A percentile compares a stretch with the other conserved stretches of the same genome.
These are phyloP conservation scores for Poeciliopsis infans DNA, from an alignment of 2,797 vertebrate species.

Conservation along the genomic window DNA sequence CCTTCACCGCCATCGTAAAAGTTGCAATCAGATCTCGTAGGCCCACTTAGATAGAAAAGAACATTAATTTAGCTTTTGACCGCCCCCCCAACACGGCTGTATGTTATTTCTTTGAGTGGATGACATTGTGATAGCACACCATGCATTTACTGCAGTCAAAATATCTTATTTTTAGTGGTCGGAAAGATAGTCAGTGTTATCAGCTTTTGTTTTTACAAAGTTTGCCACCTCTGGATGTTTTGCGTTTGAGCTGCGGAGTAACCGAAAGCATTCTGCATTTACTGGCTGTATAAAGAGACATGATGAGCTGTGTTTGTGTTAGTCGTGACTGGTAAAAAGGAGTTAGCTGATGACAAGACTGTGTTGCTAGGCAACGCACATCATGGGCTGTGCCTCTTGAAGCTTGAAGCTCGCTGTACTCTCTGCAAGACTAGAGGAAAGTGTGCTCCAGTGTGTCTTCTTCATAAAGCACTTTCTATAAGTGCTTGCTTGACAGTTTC, in stretches of 20 bases:
- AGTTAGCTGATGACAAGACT: conserved; percentile 89
- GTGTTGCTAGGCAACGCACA: conserved; percentile 88
- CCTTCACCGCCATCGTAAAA: conserved; percentile 2
- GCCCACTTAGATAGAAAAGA: conserved; percentile 1
- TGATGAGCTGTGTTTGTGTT: conserved; percentile 85
- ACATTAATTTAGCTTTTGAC: conserved; percentile 12
- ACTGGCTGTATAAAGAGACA: conserved; percentile 74
- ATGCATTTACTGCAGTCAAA: neutral
- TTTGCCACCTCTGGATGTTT: conserved; percentile 53
- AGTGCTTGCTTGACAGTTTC: conserved; percentile 15
- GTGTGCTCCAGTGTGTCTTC: conserved; percentile 48
- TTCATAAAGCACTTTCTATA: conserved; percentile 27
- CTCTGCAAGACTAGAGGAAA: conserved; percentile 69
- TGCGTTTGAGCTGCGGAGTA: conserved; percentile 52
- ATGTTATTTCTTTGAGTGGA: conserved; percentile 3
- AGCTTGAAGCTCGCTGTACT: conserved; percentile 80
- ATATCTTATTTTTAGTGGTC: conserved; percentile 13
- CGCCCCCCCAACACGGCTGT: neutral
- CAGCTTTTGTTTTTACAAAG: conserved; percentile 22
- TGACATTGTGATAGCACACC: conserved; percentile 7
- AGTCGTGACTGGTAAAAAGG: conserved; percentile 91
- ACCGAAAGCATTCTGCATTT: conserved; percentile 75
- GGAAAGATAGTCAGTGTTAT: neutral
- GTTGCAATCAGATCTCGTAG: conserved; percentile 9
- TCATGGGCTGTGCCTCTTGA: conserved; percentile 85